These are phyloP conservation scores for Drosophila nigromelanica DNA, from an alignment of 1,140 invertebrate genomes.

Conservation along the genomic window DNA sequence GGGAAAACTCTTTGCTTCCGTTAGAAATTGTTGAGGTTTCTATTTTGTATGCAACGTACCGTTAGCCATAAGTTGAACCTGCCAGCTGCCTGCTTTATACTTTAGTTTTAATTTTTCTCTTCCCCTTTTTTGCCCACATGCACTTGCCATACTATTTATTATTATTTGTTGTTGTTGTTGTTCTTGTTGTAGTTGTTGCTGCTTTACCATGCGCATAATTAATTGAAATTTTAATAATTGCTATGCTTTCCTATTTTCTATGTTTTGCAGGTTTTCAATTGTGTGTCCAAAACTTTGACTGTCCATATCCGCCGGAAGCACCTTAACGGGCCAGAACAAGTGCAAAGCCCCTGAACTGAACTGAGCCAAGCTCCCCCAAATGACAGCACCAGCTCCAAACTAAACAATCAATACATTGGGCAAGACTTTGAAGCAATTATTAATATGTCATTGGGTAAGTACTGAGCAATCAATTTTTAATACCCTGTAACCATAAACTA, in stretches of 20 bases:
- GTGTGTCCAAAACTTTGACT: constrained; percentile 72
- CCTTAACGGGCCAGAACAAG: constrained; percentile 72
- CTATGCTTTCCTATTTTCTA: constrained; percentile 67
- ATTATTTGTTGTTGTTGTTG: constrained; percentile 39
- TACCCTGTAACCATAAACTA: constrained; percentile 23
- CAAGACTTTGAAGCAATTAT: constrained; percentile 20
- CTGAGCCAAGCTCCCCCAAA: constrained; percentile 25
- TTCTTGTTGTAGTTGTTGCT: constrained; percentile 20
- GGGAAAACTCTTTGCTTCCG: constrained; percentile 63
- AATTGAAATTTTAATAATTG: constrained; percentile 74
- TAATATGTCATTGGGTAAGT: constrained; percentile 71
- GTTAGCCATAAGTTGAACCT: constrained; percentile 43
- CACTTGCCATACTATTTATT: neutral
- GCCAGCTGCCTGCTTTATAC: constrained; percentile 39
- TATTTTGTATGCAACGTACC: constrained; percentile 46
- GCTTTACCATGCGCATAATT: constrained; percentile 72
- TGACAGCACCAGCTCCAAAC: constrained; percentile 20
- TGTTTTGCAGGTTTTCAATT: constrained; percentile 61
- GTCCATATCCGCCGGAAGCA: constrained; percentile 70
- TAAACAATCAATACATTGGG: constrained; percentile 21
- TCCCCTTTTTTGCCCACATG: constrained; percentile 24
- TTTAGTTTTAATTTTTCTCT: constrained; percentile 68
- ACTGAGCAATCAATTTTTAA: constrained; percentile 22
- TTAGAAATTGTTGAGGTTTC: constrained; percentile 41
- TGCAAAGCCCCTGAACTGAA: constrained; percentile 60